phyloP scores from a whole-genome alignment of 2,888 invertebrate genomes.

The Phrixothrix hirtus region DNA sequence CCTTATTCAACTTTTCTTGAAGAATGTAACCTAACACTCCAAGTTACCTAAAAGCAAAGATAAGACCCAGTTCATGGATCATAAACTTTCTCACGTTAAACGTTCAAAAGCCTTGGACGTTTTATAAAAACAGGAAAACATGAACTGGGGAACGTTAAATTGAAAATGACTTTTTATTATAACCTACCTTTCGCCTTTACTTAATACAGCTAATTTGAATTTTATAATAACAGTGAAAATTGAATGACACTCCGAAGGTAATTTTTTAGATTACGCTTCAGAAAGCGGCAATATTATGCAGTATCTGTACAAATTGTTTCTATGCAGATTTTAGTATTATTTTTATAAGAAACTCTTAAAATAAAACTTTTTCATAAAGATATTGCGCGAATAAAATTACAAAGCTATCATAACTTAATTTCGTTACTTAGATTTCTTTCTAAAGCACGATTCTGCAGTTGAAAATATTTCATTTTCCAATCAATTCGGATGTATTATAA shows the following conservation, averaged over 20 bases:
- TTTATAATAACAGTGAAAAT: constrained; percentile 5
- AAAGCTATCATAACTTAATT: too few species aligned
- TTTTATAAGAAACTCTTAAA: too few species aligned
- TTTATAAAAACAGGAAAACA: constrained; percentile 21
- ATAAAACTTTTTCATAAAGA: too few species aligned
- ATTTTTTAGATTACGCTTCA: not conserved
- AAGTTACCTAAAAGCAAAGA: constrained; percentile 6
- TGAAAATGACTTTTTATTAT: constrained; percentile 15
- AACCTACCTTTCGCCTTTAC: constrained; percentile 1
- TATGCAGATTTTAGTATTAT: too few species aligned
- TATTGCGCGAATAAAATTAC: too few species aligned
- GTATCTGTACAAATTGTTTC: too few species aligned
- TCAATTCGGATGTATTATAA: too few species aligned
- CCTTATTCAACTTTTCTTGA: not conserved
- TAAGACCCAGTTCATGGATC: constrained; percentile 20
- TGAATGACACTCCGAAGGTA: not conserved
- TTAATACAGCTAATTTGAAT: constrained; percentile 19
- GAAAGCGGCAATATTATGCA: too few species aligned
- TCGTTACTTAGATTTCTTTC: too few species aligned
- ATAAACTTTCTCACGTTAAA: constrained; percentile 21
- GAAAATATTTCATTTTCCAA: too few species aligned
- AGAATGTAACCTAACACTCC: constrained; percentile 3
- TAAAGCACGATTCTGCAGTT: too few species aligned
- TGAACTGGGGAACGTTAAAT: constrained; percentile 18
- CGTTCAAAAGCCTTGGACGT: constrained; percentile 9